These are phyloP conservation scores for Yoshiicerus persimilis DNA, from an alignment of 1,140 invertebrate genomes.

Conservation along the genomic window DNA sequence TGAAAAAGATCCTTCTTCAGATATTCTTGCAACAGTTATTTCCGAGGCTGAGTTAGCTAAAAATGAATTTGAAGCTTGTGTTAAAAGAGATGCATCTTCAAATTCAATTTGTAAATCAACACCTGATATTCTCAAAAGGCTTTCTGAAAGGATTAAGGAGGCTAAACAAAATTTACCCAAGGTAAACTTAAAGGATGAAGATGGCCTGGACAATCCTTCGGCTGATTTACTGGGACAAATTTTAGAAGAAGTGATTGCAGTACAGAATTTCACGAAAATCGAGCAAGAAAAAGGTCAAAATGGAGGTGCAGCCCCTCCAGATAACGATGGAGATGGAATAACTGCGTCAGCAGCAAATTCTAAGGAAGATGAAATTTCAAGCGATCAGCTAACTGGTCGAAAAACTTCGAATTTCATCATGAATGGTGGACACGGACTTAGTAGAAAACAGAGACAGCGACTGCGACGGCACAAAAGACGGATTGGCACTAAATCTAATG, in stretches of 20 bases:
- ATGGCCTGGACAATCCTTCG: no score
- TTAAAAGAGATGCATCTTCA: not conserved
- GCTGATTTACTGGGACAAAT: not conserved
- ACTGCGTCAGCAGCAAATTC: no score
- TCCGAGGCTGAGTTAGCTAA: not conserved
- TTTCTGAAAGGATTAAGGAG: not conserved
- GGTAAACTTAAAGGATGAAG: not conserved
- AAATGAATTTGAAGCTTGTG: not conserved
- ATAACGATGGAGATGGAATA: no score
- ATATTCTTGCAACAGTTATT: not conserved
- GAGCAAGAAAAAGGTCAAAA: not conserved
- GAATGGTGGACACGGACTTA: no score
- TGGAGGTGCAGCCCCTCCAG: no score
- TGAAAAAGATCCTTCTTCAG: not conserved
- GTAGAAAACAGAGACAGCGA: no score
- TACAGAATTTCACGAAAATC: not conserved
- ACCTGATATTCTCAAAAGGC: not conserved
- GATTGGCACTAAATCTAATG: no score
- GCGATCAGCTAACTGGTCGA: no score
- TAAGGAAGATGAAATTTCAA: no score
- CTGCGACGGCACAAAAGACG: no score
- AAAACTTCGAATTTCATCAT: no score
- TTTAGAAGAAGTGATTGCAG: not conserved
- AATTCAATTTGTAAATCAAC: not conserved
- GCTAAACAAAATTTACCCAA: not conserved